Base-by-base conservation (phyloP, 2,888 invertebrate species). In the Leptothorax acervorum region DNA sequence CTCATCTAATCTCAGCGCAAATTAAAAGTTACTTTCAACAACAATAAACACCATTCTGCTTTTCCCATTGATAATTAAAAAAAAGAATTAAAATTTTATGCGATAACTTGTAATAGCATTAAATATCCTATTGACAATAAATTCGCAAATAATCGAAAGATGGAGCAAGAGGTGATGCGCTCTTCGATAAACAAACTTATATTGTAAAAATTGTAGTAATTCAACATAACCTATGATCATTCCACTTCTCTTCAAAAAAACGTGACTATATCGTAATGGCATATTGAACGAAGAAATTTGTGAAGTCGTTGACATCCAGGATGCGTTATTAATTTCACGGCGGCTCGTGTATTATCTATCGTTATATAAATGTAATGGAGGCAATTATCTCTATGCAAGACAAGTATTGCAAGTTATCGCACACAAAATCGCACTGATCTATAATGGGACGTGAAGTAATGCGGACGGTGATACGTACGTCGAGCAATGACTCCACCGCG, bases 401-500 rank as follows among this genome's bases (percentile, higher is more conserved):
- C 18, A 68, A 53, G 53, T 57, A 42, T 83, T 48, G 31, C 51
- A 55, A 73, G 63, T 60, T 81, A n/a, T 62, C 66, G 18, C 55
- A 79, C 55, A 79, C 8, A 79, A 83, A 70, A 66, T 63, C 28
- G 55, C 71, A 63, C 11, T 42, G 23, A 75, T 87, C 60, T 85
- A 73, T 48, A 62, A 65, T 68, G 18, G 8, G 78, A 76, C n/a
- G 42, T 18, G 71, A 83, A 85, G 60, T 51, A 78, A 75, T 48
- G 12, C n/a, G 12, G 11, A 12, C 39, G 66, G 66, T 82, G 45
- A 70, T 82, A 91, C 91, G 4, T 92, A 94, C 94, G 91, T 86
- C 90, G 92, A 23, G 31, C 4, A 9, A 93, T 87, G 18, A 92
- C 85, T 88, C 88, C 89, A 70, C 91, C 87, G 65, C 90, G 92